Conservation (phyloP, 2,797 vertebrate species). For the Neosalanx taihuensis region DNA sequence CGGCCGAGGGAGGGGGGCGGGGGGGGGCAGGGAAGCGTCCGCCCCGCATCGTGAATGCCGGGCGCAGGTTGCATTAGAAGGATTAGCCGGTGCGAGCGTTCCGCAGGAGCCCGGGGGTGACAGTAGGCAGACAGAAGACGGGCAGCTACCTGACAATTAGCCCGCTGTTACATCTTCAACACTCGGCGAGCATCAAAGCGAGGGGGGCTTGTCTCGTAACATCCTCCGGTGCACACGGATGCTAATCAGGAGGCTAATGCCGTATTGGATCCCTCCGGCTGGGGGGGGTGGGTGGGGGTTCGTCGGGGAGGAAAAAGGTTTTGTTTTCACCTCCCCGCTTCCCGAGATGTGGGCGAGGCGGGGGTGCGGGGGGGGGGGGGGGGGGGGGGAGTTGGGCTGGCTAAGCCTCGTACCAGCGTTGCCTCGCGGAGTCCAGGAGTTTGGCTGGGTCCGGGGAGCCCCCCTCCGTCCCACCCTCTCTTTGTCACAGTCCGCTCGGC, state of each 20-base stretch:
- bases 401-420: background rate
- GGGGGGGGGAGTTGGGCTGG: too few species aligned
- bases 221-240: conserved; percentile 15
- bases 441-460: background rate
- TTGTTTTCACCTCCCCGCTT: conserved; percentile 9
- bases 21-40: background rate
- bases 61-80: conserved; percentile 48
- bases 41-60: conserved; percentile 40
- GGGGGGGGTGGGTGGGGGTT: background rate
- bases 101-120: conserved; percentile 27
- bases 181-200: conserved; percentile 15
- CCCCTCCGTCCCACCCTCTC: conserved; percentile 2
- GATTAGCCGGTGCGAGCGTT: conserved; percentile 46
- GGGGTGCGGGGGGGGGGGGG: too few species aligned
- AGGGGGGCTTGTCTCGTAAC: conserved; percentile 1
- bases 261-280: conserved; percentile 3
- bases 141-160: conserved; percentile 32
- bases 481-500: conserved; percentile 42
- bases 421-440: background rate
- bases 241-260: conserved; percentile 39
- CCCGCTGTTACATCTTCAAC: conserved; percentile 23
- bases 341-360: background rate
- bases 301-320: background rate
- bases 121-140: conserved; percentile 33
- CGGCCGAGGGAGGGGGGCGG: conserved; percentile 29